Percentiles rank a stretch among this genome's conserved stretches.
These are phyloP conservation scores for Cosmia trapezina DNA, from an alignment of 2,888 invertebrate species.

Conservation along the genomic window DNA sequence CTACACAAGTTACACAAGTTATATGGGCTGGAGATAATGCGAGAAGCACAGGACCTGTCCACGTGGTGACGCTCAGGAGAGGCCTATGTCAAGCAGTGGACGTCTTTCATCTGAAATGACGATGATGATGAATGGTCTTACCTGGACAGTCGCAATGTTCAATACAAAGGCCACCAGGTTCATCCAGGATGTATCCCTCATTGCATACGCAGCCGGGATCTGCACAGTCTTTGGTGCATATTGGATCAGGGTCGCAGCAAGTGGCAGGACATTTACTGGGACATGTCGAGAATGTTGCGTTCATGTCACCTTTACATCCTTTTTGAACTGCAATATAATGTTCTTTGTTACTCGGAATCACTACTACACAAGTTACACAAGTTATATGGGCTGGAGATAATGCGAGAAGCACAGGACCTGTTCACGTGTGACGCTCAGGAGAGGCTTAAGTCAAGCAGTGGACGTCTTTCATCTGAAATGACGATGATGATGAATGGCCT, in stretches of 20 bases:
- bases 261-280: conserved; percentile 67
- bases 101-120: not conserved
- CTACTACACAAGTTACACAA: not conserved
- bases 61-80: too few species aligned
- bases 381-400: not conserved
- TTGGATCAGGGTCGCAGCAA: conserved; percentile 46
- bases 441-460: too few species aligned
- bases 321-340: conserved; percentile 14
- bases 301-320: conserved; percentile 62
- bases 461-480: not conserved
- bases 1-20: not conserved
- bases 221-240: conserved; percentile 41
- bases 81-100: too few species aligned
- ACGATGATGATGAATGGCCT: not conserved
- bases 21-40: not conserved
- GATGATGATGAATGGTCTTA: not conserved
- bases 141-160: conserved; percentile 55
- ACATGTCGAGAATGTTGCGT: conserved; percentile 65
- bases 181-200: conserved; percentile 60
- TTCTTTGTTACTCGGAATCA: not conserved
- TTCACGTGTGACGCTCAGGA: not conserved
- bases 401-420: not conserved
- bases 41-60: not conserved
- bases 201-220: conserved; percentile 69
- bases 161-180: conserved; percentile 64